A percentile compares a stretch with the other conserved stretches of the same genome.
phyloP scores from a whole-genome alignment of 2,113 vertebrate genomes.

The Morone chrysops region DNA sequence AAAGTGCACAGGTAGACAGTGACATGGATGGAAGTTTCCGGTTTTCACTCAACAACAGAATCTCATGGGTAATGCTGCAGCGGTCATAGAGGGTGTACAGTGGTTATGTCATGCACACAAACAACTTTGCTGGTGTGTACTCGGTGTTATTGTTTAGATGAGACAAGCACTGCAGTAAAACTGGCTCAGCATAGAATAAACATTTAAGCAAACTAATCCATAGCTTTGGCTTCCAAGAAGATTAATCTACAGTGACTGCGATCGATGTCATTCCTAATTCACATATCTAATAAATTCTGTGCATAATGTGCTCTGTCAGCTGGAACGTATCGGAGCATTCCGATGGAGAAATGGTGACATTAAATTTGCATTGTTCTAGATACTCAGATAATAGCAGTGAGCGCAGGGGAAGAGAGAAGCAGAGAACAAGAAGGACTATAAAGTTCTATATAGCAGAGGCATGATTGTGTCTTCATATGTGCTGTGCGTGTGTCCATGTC shows the following conservation, averaged over 20 bases:
- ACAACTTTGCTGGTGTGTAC: background rate
- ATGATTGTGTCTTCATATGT: background rate
- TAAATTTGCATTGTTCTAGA: conserved; percentile 41
- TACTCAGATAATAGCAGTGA: background rate
- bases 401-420: background rate
- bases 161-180: conserved; percentile 43
- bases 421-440: conserved; percentile 5
- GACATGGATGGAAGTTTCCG: conserved; percentile 5
- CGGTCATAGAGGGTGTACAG: conserved; percentile 26
- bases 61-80: conserved; percentile 22
- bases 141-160: conserved; percentile 29
- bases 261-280: conserved; percentile 49
- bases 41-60: conserved; percentile 17
- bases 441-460: background rate
- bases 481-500: background rate
- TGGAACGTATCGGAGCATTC: conserved; percentile 16
- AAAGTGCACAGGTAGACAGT: background rate
- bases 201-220: conserved; percentile 54
- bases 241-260: conserved; percentile 44
- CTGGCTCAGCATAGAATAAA: conserved; percentile 37
- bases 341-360: conserved; percentile 29
- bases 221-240: conserved; percentile 17
- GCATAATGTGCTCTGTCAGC: conserved; percentile 18
- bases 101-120: conserved; percentile 19
- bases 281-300: conserved; percentile 29